Conservation (phyloP, 1,140 invertebrate species). For the Parapsyche elsis region DNA sequence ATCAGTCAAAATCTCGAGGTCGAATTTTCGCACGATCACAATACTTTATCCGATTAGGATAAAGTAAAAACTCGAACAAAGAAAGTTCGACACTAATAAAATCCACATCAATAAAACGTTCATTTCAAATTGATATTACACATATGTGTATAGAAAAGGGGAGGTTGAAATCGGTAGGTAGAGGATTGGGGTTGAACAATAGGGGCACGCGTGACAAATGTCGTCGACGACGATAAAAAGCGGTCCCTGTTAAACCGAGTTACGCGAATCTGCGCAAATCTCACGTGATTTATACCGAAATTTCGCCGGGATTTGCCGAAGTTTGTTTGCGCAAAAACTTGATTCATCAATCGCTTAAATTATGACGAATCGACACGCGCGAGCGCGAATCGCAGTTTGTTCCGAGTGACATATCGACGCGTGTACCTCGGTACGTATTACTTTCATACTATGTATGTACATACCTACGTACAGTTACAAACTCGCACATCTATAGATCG, state of each 20-base stretch:
- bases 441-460: too few species aligned
- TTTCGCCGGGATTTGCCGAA: neutral
- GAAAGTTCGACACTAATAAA: too few species aligned
- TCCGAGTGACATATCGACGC: neutral
- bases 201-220: conserved; percentile 17
- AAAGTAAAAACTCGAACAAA: too few species aligned
- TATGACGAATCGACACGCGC: conserved; percentile 12
- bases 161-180: neutral
- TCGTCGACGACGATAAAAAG: conserved; percentile 29
- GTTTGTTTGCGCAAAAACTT: conserved; percentile 29
- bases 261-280: conserved; percentile 8
- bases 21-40: too few species aligned
- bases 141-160: neutral
- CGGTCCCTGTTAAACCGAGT: neutral
- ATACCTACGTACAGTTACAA: too few species aligned
- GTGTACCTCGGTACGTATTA: too few species aligned
- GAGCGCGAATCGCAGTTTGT: neutral
- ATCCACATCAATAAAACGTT: too few species aligned
- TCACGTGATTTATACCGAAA: neutral
- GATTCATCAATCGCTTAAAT: conserved; percentile 32
- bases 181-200: neutral
- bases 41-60: too few species aligned
- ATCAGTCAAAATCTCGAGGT: too few species aligned
- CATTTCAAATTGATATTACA: neutral
- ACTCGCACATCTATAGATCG: too few species aligned